Percentiles rank a stretch among this genome's conserved stretches.
These are phyloP conservation scores for Marmota monax DNA, from an alignment of 2,113 vertebrate species.

Conservation along the genomic window DNA sequence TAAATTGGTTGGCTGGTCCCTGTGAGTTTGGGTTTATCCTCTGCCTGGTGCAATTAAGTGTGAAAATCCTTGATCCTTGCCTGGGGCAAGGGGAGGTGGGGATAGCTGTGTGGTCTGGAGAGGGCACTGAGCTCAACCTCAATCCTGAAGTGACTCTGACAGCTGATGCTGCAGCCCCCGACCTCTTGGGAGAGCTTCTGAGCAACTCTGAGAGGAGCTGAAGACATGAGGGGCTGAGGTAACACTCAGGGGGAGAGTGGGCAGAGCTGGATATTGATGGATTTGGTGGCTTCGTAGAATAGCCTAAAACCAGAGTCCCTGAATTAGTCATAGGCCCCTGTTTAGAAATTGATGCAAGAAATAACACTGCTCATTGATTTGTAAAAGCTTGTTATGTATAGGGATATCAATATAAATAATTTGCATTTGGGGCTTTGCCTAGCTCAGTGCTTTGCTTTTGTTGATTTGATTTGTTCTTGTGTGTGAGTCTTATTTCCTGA, in stretches of 20 bases:
- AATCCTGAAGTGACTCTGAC: constrained; percentile 51
- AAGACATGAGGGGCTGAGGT: background rate
- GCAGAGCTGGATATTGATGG: background rate
- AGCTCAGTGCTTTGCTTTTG: constrained; percentile 35
- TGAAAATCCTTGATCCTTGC: constrained; percentile 76
- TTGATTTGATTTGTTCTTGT: constrained; percentile 61
- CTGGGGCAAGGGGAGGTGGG: background rate
- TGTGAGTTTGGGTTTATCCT: constrained; percentile 77
- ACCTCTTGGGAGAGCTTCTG: background rate
- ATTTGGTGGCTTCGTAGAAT: background rate
- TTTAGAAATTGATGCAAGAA: constrained; percentile 62
- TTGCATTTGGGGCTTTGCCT: constrained; percentile 55
- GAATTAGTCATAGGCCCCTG: constrained; percentile 54
- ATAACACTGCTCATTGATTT: constrained; percentile 48
- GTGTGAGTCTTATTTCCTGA: constrained; percentile 53
- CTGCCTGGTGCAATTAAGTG: constrained; percentile 73
- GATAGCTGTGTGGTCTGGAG: constrained; percentile 69
- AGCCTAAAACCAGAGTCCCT: constrained; percentile 20
- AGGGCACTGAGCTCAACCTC: background rate
- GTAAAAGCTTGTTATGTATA: constrained; percentile 49
- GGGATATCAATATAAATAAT: constrained; percentile 61
- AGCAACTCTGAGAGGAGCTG: background rate
- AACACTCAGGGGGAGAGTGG: background rate
- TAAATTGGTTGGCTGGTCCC: constrained; percentile 52
- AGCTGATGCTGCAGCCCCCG: background rate